phyloP scores from a whole-genome alignment of 2,797 vertebrate species.

The Notolepis coatsorum region DNA sequence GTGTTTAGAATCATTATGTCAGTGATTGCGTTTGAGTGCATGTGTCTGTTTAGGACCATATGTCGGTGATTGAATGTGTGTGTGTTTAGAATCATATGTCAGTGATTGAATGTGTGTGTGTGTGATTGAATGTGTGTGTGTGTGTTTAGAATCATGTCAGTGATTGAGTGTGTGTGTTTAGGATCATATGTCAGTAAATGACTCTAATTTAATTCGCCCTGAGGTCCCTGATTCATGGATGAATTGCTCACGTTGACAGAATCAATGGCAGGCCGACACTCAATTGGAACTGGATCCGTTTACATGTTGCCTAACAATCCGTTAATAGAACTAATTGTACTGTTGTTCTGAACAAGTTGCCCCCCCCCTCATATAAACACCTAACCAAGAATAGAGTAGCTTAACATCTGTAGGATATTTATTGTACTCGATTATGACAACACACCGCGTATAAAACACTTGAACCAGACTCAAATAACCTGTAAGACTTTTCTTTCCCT shows the following conservation, averaged over 20 bases:
- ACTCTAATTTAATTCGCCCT: too few relatives aligned
- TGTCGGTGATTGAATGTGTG: too few relatives aligned
- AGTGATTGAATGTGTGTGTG: constrained; percentile 17
- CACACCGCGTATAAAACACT: too few relatives aligned
- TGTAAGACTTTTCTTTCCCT: too few relatives aligned
- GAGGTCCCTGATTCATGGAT: neutral
- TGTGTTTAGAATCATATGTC: too few relatives aligned
- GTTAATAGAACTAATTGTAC: constrained; percentile 15
- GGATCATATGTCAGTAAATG: constrained; percentile 33
- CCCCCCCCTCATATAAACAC: too few relatives aligned
- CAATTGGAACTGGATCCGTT: neutral
- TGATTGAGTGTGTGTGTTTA: neutral
- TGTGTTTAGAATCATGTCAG: constrained; percentile 17
- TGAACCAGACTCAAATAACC: too few relatives aligned
- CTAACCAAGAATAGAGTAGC: too few relatives aligned
- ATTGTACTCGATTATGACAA: too few relatives aligned
- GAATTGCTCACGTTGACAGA: too few relatives aligned
- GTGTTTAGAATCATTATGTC: neutral
- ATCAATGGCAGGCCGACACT: neutral
- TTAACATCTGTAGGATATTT: too few relatives aligned
- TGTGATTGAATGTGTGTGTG: neutral
- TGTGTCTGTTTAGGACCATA: constrained; percentile 16
- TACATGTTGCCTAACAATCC: constrained; percentile 4
- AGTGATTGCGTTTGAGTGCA: constrained; percentile 15
- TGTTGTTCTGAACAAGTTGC: too few relatives aligned